phyloP scores from a whole-genome alignment of 2,113 vertebrate species.

The Trachemys scripta region DNA sequence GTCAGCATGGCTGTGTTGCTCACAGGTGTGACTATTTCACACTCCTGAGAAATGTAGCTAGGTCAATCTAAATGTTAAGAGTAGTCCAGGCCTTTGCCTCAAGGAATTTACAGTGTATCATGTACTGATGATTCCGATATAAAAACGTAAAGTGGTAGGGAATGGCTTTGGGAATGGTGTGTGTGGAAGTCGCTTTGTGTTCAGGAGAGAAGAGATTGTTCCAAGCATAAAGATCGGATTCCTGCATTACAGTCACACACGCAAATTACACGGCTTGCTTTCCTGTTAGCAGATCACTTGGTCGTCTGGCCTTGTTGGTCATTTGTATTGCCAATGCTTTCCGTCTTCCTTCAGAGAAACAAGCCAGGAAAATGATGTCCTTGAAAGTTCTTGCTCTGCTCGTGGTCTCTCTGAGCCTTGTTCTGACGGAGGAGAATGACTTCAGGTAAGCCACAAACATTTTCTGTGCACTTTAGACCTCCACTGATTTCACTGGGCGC shows the following conservation, averaged over 20 bases:
- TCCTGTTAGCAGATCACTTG: not conserved
- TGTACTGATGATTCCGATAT: conserved; percentile 6
- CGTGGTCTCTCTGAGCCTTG: conserved; percentile 64
- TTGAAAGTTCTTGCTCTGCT: conserved; percentile 65
- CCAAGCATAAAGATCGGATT: not conserved
- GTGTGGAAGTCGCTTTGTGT: not conserved
- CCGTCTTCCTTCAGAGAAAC: not conserved
- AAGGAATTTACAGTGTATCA: not conserved
- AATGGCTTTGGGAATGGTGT: not conserved
- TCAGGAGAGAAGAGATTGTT: not conserved
- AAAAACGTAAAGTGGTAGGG: not conserved
- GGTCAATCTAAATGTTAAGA: not conserved
- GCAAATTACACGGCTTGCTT: not conserved
- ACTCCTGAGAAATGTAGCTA: not conserved
- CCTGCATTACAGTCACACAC: not conserved
- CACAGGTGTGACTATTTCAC: not conserved
- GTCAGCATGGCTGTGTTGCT: too few species aligned
- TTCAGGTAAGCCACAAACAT: conserved; percentile 46
- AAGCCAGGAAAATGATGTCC: conserved; percentile 32
- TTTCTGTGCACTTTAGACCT: conserved; percentile 31
- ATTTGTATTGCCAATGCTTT: not conserved
- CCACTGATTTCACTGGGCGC: not conserved
- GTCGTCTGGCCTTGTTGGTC: accelerated
- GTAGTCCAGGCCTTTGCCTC: not conserved
- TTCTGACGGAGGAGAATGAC: conserved; percentile 48